Base-by-base conservation (phyloP, 64 coral and sea anemone genomes). In the Stichodactyla helianthus region DNA sequence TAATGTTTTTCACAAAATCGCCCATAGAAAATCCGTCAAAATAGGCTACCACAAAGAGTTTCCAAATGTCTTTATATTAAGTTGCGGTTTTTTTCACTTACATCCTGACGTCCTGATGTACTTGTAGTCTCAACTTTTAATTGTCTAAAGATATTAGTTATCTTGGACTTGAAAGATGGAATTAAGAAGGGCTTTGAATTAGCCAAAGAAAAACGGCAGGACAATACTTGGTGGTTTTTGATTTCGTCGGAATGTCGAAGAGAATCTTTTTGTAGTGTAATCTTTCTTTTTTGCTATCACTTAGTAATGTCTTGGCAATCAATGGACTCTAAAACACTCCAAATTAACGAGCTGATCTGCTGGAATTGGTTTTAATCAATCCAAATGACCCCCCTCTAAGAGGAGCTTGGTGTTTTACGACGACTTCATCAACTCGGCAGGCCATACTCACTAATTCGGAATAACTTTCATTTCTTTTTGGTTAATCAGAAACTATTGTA, bases 341-440 rank as follows among this genome's bases (percentile, higher is more conserved):
- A 74, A 74, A 74, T 74, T 74, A 74, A 74, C 68, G 68, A 74
- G 22, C 68, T 74, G 68, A 27, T 27, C 68, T 74, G 10, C 22
- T 74, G 25, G 10, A 74, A 74, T 74, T 74, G 68, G 23, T 35
- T 74, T 74, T 74, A 74, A 81, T 81, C 50, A 81, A 81, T 81
- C 15, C 52, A 81, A 81, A 81, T 81, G 50, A 81, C 78, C 78
- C 78, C 78, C 78, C 78, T 81, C 78, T 81, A 54, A 54, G 78
- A 51, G 7, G 53, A 28, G 51, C 78, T 31, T 74, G 68, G 26
- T 74, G 68, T 10, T 74, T 74, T 23, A 23, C 27, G 22, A 31
- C 22, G 25, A 74, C 20, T 14, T 74, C 25, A 74, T 31, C 68
- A 74, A 31, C 68, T 23, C 22, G 27, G 68, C 68, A 74, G 27